phyloP scores from a whole-genome alignment of 2,888 invertebrate species.

The Drosophila mettleri region DNA sequence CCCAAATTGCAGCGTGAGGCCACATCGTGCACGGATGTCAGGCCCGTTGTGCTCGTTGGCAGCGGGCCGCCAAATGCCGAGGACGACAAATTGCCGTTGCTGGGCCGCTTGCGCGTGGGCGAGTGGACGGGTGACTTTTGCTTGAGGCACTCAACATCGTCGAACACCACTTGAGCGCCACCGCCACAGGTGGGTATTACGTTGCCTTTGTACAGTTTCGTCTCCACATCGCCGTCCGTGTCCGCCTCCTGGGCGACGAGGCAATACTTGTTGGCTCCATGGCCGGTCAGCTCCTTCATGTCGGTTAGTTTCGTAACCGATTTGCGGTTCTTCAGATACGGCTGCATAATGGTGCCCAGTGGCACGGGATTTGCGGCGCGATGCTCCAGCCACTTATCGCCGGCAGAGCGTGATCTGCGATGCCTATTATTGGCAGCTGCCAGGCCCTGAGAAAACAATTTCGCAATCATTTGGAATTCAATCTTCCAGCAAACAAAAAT shows the following conservation, averaged over 20 bases:
- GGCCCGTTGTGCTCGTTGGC: constrained; percentile 64
- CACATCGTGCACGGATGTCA: constrained; percentile 77
- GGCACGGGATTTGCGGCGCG: constrained; percentile 92
- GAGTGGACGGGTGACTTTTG: constrained; percentile 90
- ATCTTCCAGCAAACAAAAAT: neutral
- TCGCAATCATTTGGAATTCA: neutral
- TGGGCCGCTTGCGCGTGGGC: constrained; percentile 84
- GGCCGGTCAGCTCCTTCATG: constrained; percentile 90
- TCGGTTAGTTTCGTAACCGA: constrained; percentile 93
- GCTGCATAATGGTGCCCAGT: constrained; percentile 95
- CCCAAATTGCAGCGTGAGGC: constrained; percentile 84
- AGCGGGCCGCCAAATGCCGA: constrained; percentile 62
- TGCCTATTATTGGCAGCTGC: constrained; percentile 90
- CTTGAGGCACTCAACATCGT: constrained; percentile 95
- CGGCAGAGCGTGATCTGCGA: constrained; percentile 92
- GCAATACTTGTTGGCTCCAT: constrained; percentile 93
- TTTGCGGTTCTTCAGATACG: constrained; percentile 92
- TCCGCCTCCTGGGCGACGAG: constrained; percentile 96
- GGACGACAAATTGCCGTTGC: constrained; percentile 67
- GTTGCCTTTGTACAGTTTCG: constrained; percentile 96
- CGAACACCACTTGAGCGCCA: constrained; percentile 97
- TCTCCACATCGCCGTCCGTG: constrained; percentile 96
- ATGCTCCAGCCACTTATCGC: constrained; percentile 94
- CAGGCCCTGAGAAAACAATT: constrained; percentile 85
- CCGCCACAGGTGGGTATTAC: constrained; percentile 97